These are phyloP conservation scores for Dendroctonus valens DNA, from an alignment of 1,140 invertebrate genomes.

Conservation along the genomic window DNA sequence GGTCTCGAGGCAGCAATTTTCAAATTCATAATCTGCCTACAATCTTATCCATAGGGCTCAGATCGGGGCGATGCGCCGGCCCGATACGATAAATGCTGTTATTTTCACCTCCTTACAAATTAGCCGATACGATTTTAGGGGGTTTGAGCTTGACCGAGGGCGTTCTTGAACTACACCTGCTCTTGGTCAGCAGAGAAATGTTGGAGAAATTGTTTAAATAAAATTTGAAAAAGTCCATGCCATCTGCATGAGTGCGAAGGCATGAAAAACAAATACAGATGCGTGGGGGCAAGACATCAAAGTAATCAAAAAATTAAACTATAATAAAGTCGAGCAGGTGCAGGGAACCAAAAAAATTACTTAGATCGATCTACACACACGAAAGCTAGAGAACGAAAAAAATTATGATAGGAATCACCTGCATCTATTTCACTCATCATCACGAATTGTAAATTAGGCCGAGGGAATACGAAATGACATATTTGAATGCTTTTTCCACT, in stretches of 20 bases:
- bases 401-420: constrained; percentile 16
- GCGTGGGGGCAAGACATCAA: too few species aligned
- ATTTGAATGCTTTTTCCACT: constrained; percentile 18
- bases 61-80: constrained; percentile 10
- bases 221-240: too few species aligned
- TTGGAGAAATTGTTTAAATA: too few species aligned
- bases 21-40: constrained; percentile 14
- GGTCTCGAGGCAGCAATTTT: constrained; percentile 7
- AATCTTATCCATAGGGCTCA: constrained; percentile 22
- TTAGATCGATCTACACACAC: constrained; percentile 25
- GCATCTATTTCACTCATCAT: constrained; percentile 25
- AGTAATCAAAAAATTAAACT: constrained; percentile 1
- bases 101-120: constrained; percentile 28
- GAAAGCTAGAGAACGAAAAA: constrained; percentile 17
- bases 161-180: constrained; percentile 9
- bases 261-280: too few species aligned
- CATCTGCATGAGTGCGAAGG: too few species aligned
- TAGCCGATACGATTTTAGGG: constrained; percentile 20
- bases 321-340: constrained; percentile 22
- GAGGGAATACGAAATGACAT: constrained; percentile 13
- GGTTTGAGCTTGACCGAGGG: constrained; percentile 1
- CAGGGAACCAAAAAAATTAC: constrained; percentile 18
- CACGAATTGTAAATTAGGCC: constrained; percentile 19
- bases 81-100: constrained; percentile 17
- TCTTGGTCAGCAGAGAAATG: background rate